Evolutionary conservation across 2,888 invertebrate species (phyloP).

Genomic region (Nysson spinosus): DNA sequence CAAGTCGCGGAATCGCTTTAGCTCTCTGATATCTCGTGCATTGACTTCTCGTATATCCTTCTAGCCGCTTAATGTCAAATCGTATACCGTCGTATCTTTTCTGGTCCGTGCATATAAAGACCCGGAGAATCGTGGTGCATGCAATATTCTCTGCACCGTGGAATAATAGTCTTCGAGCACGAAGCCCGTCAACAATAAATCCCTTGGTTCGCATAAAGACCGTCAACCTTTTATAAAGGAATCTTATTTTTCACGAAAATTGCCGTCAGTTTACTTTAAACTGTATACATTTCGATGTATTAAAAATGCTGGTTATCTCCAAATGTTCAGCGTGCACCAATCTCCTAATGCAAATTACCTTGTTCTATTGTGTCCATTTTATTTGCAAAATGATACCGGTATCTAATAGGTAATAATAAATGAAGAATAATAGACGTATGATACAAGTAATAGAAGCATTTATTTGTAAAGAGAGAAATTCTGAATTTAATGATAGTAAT

Average conservation of each 20-base stretch:
- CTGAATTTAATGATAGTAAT: too few relatives aligned
- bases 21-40: neutral
- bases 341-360: too few relatives aligned
- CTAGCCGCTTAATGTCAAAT: neutral
- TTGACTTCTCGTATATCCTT: neutral
- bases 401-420: too few relatives aligned
- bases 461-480: too few relatives aligned
- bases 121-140: constrained; percentile 11
- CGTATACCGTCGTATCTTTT: neutral
- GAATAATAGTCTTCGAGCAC: constrained; percentile 17
- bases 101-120: neutral
- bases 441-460: too few relatives aligned
- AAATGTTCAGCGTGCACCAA: too few relatives aligned
- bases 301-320: too few relatives aligned
- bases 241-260: constrained; percentile 5
- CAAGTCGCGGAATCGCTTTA: neutral
- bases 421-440: too few relatives aligned
- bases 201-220: neutral
- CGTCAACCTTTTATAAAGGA: constrained; percentile 17
- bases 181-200: constrained; percentile 16
- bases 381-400: too few relatives aligned
- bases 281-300: too few relatives aligned
- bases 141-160: constrained; percentile 18
- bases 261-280: neutral
- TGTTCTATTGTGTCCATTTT: too few relatives aligned